Base-by-base conservation (phyloP, 2,888 invertebrate genomes). In the Carabus problematicus region DNA sequence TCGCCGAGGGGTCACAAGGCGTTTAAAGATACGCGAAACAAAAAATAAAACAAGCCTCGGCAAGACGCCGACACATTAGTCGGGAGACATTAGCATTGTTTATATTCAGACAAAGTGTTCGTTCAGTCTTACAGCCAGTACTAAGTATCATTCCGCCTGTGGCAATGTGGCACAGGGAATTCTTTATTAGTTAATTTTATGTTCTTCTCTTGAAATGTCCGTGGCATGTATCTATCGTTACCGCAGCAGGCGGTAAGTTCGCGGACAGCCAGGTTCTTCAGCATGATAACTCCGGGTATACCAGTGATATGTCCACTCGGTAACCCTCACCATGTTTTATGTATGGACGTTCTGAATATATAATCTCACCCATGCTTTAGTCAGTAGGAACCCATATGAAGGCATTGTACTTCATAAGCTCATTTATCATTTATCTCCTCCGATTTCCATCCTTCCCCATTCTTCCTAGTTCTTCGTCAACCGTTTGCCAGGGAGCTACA, bases 351-450 rank as follows among this genome's bases (percentile, higher is more conserved):
- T 29, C 49, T 62, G 62, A 62, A 62, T 62, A 62, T 29, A n/a
- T 49, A 62, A 62, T 62, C 14, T 14, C 64, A 56, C 54, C 56
- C 42, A 29, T 19, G 16, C 16, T 43, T 8, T 29, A 56, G 64
- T 56, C 40, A 49, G 14, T 39, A 19, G 18, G 62, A 58, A 58
- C 40, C 40, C 19, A 41, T 40, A 64, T 18, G 52, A 19, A 52
- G 19, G 55, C 64, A 64, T 64, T 64, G 64, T 64, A 45, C 14
- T 47, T 47, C 62, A 62, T 62, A 62, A 39, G 62, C 39, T 64
- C 64, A 64, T 64, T 54, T 55, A 64, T 64, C 64, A 64, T 64
- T 64, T 64, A 63, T 63, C 55, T 64, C 56, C n/a, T 47, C 12
- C 64, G 19, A 11, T 56, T 56, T 29, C 39, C 29, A 39, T 9